Evolutionary conservation across 2,888 invertebrate species (phyloP), one percentile per base, ranked within the genome.

Genomic region (Acleris sparsana): DNA sequence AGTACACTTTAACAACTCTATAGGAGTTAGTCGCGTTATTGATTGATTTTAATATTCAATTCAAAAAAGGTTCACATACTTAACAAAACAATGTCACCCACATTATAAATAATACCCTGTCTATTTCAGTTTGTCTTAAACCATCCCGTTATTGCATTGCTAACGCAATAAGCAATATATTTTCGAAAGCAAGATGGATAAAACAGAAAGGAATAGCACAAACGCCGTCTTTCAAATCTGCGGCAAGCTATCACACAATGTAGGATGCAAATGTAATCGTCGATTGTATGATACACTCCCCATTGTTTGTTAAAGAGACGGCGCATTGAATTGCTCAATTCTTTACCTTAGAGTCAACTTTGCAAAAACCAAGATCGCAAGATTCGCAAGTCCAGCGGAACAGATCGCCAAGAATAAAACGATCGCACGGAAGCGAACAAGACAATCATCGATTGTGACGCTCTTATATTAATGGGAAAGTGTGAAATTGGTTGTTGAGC

Each of bases 261-360:
- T 62, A 59, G 46, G 53, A 69, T 64, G 68, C 66, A 64, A 82
- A 82, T 78, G 75, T 79, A 85, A 82, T 80, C 73, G 75, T 66
- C 77, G 74, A 79, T 76, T 70, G 76, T 74, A 77, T 75, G 75
- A 82, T 80, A 82, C 80, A 81, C 80, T 80, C 79, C 72, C 85
- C 74, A 86, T 86, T 86, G 85, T 86, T 83, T 80, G 73, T 70
- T 76, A 78, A 80, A 76, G 71, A 80, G 79, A 76, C 73, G 70
- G 75, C 70, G 71, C 71, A 75, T 76, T 74, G 73, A 75, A 73
- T 77, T 72, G 75, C 72, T 79, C 76, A 78, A 75, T 75, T 62
- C 52, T 60, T 49, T 43, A 78, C 78, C 78, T 71, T 66, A 70
- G 69, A 69, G 70, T 72, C 60, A 53, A 58, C 61, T 63, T 71